Base-by-base conservation (phyloP, 2,113 vertebrate genomes). In the Mystacornis crossleyi region DNA sequence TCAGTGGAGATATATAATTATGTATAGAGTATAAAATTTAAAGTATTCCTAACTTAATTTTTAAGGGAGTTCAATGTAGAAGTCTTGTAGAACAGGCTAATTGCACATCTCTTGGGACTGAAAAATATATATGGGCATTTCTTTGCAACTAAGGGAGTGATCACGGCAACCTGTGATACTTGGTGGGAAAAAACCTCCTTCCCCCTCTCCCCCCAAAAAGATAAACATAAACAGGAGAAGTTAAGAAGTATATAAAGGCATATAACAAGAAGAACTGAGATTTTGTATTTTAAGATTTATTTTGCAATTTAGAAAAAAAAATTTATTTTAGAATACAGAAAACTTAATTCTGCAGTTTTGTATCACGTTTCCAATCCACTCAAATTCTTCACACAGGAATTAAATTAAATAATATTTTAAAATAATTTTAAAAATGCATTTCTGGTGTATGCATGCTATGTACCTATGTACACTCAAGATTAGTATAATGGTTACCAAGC, bases 141-240 rank as follows among this genome's bases (percentile, higher is more conserved):
- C 7, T 65, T 60, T 85, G 26, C 16, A 60, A 28, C 4, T 45
- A n/a, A 81, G 12, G 24, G 5, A 50, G 40, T 34, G 12, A 50
- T 19, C 9, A 70, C 47, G 6, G 18, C 10, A 9, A 47, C 8
- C 6, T 60, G 15, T 51, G 13, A 48, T 33, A 4, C 4, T 62
- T 57, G 23, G 11, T 31, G 20, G 20, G 8, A 26, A 78, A 90
- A n/a, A 1, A 62, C 2, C 16, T 12, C 28, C 31, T 9, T 10
- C 3, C 8, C 5, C 10, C 4, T 7, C 13, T 4, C 8, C 4
- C 24, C 34, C 4, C 2, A 7, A 48, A 16, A 14, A 45, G 1
- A 28, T 31, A 47, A 67, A 25, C 4, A 31, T 4, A 58, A 67
- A 4, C 1, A 75, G 47, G 12, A 65, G 8, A 43, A 82, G 20